Conservation (phyloP, 2,113 vertebrate genomes). For the Willisornis vidua region DNA sequence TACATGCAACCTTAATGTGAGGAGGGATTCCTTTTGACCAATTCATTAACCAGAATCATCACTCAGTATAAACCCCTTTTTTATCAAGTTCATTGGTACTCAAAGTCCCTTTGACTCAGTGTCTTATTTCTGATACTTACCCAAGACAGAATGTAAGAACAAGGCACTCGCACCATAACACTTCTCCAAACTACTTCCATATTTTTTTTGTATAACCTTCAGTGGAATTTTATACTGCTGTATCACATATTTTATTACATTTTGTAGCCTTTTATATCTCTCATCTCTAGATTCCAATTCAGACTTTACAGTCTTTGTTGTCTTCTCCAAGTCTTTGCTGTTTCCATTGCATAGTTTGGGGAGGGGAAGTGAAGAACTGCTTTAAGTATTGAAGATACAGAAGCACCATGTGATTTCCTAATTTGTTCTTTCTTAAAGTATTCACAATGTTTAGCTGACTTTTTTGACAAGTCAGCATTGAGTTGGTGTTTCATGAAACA, state of each 20-base stretch:
- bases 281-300: background rate
- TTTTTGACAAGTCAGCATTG: background rate
- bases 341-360: background rate
- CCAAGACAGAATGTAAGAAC: background rate
- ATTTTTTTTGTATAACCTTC: background rate
- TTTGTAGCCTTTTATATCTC: background rate
- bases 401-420: background rate
- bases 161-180: rapidly evolving
- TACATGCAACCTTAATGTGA: background rate
- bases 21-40: background rate
- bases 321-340: background rate
- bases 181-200: background rate
- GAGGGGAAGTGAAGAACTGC: background rate
- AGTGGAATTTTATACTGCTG: background rate
- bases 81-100: background rate
- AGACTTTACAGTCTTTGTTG: background rate
- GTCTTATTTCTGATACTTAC: background rate
- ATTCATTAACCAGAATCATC: background rate
- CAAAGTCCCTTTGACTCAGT: background rate
- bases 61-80: background rate
- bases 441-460: background rate
- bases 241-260: background rate
- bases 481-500: background rate
- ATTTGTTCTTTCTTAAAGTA: background rate
- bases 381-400: background rate